Base-by-base conservation (phyloP, 2,113 vertebrate genomes). In the Mustela lutreola region DNA sequence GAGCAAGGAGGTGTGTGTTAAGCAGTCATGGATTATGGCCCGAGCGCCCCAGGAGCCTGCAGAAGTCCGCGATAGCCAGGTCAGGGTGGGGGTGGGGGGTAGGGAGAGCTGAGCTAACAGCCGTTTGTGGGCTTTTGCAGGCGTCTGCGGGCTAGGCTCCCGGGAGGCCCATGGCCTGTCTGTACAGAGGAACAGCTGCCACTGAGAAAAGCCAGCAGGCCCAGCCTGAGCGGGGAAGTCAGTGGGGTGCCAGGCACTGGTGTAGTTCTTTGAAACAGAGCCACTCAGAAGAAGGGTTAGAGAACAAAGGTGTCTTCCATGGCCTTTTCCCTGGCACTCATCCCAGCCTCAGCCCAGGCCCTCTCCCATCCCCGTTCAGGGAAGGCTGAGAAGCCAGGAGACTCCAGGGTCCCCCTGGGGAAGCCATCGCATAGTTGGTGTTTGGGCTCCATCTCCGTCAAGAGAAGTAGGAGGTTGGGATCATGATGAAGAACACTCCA, bases 111-210 rank as follows among this genome's bases (percentile, higher is more conserved):
- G 26, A 84, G 39, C 56, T 96, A 85, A 42, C 15, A 81, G 95
- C 62, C 62, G 36, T 83, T 56, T 62, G 31, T 62, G 12, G 91
- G 56, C 31, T 92, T 97, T 90, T 96, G 15, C 48, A 70, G 79
- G 56, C 79, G 75, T 5, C 45, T 14, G 9, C 7, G 1, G 39
- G 39, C 67, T 86, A 24, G 50, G 71, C 50, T 93, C 24, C 91
- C 28, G 2, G 73, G 86, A 85, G 58, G 75, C 33, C 42, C n/a
- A 16, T 76, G 87, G 62, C 50, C 48, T 85, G 48, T 86, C 85
- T 31, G 60, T 73, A 42, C 65, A 62, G 60, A 97, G 45, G 89
- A 60, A 79, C 71, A 97, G 96, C 48, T 97, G 53, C 92, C 91
- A 50, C 85, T 62, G 36, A 95, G 82, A 79, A 53, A 85, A 56